phyloP scores from a whole-genome alignment of 2,797 vertebrate species.

The Capromys pilorides region DNA sequence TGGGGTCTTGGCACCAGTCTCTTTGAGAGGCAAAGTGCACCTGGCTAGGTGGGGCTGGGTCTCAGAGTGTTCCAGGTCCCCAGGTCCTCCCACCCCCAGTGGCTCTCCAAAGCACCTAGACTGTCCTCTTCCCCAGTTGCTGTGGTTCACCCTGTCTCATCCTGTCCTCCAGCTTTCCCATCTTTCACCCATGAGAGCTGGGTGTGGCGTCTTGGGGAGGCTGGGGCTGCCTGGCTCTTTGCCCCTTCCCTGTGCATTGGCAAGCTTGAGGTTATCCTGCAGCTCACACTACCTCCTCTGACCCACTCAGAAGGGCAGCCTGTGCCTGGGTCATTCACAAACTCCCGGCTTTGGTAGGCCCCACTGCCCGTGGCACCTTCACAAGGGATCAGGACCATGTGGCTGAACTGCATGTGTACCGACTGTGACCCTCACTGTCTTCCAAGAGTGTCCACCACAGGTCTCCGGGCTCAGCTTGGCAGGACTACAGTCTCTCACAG shows the following conservation, averaged over 20 bases:
- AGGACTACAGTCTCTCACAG: not conserved
- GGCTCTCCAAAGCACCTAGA: not conserved
- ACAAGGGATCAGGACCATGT: fast-evolving
- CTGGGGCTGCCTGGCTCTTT: not conserved
- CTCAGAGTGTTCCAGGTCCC: not conserved
- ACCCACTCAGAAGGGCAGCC: not conserved
- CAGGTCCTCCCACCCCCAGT: not conserved
- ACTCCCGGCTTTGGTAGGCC: not conserved
- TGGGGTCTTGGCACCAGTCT: not conserved
- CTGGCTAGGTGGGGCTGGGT: not conserved
- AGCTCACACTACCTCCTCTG: fast-evolving
- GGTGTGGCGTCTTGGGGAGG: fast-evolving
- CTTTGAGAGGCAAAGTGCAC: not conserved
- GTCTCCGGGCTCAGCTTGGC: not conserved
- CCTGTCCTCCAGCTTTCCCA: fast-evolving
- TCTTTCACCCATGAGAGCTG: fast-evolving
- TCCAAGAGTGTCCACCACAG: not conserved
- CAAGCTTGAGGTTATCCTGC: not conserved
- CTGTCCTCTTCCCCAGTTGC: not conserved
- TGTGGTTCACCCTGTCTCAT: not conserved
- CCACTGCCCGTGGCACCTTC: fast-evolving
- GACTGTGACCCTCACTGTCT: not conserved
- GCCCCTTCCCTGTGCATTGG: fast-evolving
- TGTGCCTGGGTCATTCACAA: fast-evolving
- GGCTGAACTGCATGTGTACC: not conserved